Evolutionary conservation across 2,113 vertebrate species (phyloP).

Genomic region (Pimephales promelas): DNA sequence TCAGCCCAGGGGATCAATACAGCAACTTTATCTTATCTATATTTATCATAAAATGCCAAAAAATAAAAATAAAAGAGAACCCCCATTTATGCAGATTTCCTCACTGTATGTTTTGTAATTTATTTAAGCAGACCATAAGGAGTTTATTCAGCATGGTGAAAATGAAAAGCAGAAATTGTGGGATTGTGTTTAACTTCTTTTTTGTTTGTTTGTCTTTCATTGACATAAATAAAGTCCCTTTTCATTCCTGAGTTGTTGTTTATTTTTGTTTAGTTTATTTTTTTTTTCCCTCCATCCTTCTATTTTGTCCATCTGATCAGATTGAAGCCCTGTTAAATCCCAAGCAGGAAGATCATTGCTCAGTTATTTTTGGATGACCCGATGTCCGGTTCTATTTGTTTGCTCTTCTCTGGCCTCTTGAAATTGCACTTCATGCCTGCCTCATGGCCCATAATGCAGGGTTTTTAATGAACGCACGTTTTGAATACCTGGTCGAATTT

Average conservation of each 20-base stretch:
- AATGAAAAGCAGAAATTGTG: constrained; percentile 65
- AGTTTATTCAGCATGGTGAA: constrained; percentile 76
- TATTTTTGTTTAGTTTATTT: constrained; percentile 30
- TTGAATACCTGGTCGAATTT: constrained; percentile 8
- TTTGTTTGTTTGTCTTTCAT: constrained; percentile 31
- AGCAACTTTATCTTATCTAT: constrained; percentile 27
- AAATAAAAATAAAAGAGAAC: constrained; percentile 45
- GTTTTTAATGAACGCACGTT: constrained; percentile 31
- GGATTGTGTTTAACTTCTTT: constrained; percentile 65
- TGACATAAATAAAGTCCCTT: constrained; percentile 79
- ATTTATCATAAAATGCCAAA: constrained; percentile 71
- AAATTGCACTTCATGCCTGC: constrained; percentile 50
- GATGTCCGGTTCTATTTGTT: background rate
- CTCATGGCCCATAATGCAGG: constrained; percentile 34
- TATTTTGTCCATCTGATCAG: background rate
- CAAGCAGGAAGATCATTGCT: background rate
- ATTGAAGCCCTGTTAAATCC: background rate
- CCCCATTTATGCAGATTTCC: constrained; percentile 53
- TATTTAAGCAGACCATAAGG: constrained; percentile 79
- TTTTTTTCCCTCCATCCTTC: background rate
- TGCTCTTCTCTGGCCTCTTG: background rate
- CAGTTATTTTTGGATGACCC: background rate
- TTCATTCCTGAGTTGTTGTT: constrained; percentile 68
- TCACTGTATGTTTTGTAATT: constrained; percentile 78
- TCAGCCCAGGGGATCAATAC: constrained; percentile 51